Evolutionary conservation across 2,888 invertebrate species (phyloP), one percentile per base, ranked within the genome.

Genomic region (Thelaira solivaga): DNA sequence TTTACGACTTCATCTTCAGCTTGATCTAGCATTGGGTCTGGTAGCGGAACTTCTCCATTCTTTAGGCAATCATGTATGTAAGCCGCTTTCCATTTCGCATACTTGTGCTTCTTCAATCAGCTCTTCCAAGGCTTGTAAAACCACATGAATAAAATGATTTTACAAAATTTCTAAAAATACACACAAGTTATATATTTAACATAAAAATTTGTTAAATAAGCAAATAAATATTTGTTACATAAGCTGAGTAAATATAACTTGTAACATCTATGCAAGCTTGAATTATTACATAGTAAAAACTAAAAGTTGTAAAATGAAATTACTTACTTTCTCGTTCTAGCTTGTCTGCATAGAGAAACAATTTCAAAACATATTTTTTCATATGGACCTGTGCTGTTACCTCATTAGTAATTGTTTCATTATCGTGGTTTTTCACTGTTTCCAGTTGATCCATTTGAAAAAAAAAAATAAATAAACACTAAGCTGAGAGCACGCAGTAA

Each of bases 1-100:
- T 57, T 74, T 10, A 47, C 20, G 24, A 22, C 75, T n/a, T 64
- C 80, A n/a, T 67, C 81, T 77, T 86, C 85, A 45, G 85, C 85
- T 65, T 86, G 88, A 36, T 89, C 87, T 8, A 90, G 91, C 57
- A 96, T 84, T 1, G 88, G 96, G 2, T 92, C 96, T 67, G 98
- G 93, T 4, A 95, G 90, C 5, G 99, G 99, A 7, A 93, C 93
- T 88, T 97, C 96, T 0, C 98, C 98, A 89, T 93, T 96, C 88
- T 97, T 97, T 65, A 99, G 90, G 86, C 99, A 99, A 87, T 96
- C 97, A 88, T 98, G 97, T 84, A 99, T 97, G 86, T 99, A 98
- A 0, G 98, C 96, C 5, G 99, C 98, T 90, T 98, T 98, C 97
- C 98, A 99, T 88, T 99, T 98, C 0, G 99, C 97, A 90, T 99